These are phyloP conservation scores for Digitonthophagus gazella DNA, from an alignment of 2,888 invertebrate species.

Conservation along the genomic window DNA sequence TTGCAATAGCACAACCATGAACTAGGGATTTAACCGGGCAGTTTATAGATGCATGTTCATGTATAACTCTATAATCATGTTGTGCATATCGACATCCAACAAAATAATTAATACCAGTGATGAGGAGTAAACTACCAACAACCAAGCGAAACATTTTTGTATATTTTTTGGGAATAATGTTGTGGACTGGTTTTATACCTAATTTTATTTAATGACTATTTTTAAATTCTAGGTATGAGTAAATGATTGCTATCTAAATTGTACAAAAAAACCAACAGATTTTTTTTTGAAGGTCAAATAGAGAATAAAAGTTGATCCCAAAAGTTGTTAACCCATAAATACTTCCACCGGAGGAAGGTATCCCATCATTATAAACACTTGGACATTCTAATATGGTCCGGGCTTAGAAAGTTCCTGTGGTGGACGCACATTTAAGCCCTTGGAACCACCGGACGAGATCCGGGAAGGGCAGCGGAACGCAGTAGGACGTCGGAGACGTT, in stretches of 20 bases:
- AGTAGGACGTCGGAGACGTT: slow-evolving; percentile 25
- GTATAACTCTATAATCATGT: background rate
- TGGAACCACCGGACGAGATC: slow-evolving; percentile 6
- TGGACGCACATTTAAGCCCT: slow-evolving; percentile 24
- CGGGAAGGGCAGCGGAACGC: slow-evolving; percentile 12
- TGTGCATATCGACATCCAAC: background rate
- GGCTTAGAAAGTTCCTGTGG: slow-evolving; percentile 24
- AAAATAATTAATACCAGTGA: background rate
- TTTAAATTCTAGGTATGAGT: no score
- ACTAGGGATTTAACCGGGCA: background rate
- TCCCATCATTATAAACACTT: slow-evolving; percentile 21
- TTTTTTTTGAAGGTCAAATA: background rate
- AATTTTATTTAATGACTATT: no score
- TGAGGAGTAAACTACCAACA: background rate
- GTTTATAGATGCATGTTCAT: background rate
- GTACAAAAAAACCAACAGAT: no score
- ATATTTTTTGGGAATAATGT: no score
- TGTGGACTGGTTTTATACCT: no score
- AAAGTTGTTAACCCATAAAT: background rate
- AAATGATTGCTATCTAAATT: no score
- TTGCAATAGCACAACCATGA: background rate
- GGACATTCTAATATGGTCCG: slow-evolving; percentile 25
- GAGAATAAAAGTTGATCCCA: background rate
- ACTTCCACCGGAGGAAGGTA: background rate
- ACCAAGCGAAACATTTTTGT: no score